Percentiles rank a stretch among this genome's conserved stretches.
phyloP scores from a whole-genome alignment of 2,113 vertebrate genomes.

The Aptenodytes patagonicus region DNA sequence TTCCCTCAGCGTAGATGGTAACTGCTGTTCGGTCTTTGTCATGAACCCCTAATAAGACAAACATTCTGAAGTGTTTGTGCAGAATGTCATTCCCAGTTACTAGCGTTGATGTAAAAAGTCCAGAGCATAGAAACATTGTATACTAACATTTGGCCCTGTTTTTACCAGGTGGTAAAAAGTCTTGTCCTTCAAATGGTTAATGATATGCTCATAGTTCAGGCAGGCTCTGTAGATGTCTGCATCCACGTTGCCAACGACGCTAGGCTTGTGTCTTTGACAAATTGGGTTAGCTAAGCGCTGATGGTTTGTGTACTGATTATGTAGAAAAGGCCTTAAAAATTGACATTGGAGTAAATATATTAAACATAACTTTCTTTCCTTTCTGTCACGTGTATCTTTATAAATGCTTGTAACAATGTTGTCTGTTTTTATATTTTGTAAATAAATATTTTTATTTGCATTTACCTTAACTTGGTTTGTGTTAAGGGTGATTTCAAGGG shows the following conservation, averaged over 20 bases:
- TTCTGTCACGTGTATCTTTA: constrained; percentile 19
- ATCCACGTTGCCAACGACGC: neutral
- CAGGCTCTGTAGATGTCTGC: neutral
- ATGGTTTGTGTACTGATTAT: neutral
- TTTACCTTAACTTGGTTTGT: constrained; percentile 64
- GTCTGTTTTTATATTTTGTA: constrained; percentile 57
- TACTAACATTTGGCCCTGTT: neutral
- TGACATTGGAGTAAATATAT: constrained; percentile 3
- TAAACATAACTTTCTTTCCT: neutral
- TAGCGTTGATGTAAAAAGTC: neutral
- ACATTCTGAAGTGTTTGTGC: neutral
- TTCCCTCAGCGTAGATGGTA: neutral
- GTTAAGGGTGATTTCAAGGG: constrained; percentile 66
- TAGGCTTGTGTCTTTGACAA: neutral
- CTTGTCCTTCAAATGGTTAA: neutral
- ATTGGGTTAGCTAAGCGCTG: neutral
- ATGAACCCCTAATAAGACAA: neutral
- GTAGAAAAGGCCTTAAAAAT: constrained; percentile 6
- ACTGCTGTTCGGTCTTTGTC: neutral
- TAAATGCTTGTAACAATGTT: constrained; percentile 57
- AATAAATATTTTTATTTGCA: constrained; percentile 64
- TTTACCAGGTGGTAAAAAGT: neutral
- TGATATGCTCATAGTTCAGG: neutral
- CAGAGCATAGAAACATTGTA: neutral
- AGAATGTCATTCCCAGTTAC: neutral